phyloP scores from a whole-genome alignment of 2,113 vertebrate species.

The Hyperoodon ampullatus region DNA sequence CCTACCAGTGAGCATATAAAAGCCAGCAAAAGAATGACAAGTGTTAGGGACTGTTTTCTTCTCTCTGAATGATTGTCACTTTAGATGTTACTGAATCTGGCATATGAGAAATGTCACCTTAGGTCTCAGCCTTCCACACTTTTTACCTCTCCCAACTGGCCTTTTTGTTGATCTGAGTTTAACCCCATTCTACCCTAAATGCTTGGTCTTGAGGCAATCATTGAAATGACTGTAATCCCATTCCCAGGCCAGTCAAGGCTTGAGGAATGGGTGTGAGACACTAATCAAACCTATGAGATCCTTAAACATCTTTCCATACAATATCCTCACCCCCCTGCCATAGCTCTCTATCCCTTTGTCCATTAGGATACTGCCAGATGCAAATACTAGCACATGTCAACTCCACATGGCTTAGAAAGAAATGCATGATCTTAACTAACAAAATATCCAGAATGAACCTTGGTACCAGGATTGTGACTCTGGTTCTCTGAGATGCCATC shows the following conservation, averaged over 20 bases:
- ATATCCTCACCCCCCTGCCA: not conserved
- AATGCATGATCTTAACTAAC: not conserved
- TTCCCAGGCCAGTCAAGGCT: not conserved
- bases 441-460: not conserved
- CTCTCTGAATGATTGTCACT: not conserved
- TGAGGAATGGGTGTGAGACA: not conserved
- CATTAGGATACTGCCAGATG: not conserved
- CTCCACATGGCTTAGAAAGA: not conserved
- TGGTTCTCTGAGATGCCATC: not conserved
- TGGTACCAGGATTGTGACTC: not conserved
- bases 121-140: not conserved
- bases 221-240: not conserved
- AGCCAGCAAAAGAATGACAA: not conserved
- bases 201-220: not conserved
- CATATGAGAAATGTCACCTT: not conserved
- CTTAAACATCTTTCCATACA: not conserved
- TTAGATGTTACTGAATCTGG: not conserved
- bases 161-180: not conserved
- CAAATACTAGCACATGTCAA: not conserved
- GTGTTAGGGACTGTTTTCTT: not conserved
- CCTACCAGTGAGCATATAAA: not conserved
- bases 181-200: not conserved
- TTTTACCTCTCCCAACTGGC: not conserved
- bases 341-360: not conserved
- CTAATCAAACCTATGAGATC: not conserved